phyloP scores from a whole-genome alignment of 2,888 invertebrate species.

The Calephelis perditalis region DNA sequence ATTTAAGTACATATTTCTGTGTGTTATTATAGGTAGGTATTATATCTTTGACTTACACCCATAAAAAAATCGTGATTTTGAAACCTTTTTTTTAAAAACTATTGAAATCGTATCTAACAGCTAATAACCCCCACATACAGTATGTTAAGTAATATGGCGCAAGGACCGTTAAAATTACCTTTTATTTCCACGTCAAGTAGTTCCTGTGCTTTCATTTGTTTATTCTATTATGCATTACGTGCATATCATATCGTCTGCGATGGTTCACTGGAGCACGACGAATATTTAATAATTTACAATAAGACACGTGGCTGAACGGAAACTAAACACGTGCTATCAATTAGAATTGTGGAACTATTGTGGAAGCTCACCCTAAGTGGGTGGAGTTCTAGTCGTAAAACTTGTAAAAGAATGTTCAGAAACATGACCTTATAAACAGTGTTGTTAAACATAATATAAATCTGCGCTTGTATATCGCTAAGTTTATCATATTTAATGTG shows the following conservation, averaged over 20 bases:
- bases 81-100: too few species aligned
- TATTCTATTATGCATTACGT: constrained; percentile 35
- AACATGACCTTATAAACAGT: constrained; percentile 2
- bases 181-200: constrained; percentile 50
- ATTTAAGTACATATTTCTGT: too few species aligned
- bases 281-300: constrained; percentile 63
- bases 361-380: constrained; percentile 44
- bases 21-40: too few species aligned
- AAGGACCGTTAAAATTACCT: constrained; percentile 40
- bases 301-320: constrained; percentile 69
- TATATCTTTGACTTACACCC: too few species aligned
- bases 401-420: not conserved
- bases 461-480: not conserved
- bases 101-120: not conserved
- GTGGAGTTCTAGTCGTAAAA: constrained; percentile 36
- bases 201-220: constrained; percentile 46
- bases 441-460: constrained; percentile 1
- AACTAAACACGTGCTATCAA: constrained; percentile 71
- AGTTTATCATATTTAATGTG: not conserved
- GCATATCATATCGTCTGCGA: constrained; percentile 43
- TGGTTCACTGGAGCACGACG: constrained; percentile 49
- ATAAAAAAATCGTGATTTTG: too few species aligned
- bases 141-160: constrained; percentile 1
- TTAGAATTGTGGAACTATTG: constrained; percentile 59
- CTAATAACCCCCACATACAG: not conserved